A percentile compares a stretch with the other conserved stretches of the same genome.
Evolutionary conservation across 1,140 invertebrate genomes (phyloP).

Genomic region (Chrysoperla carnea): DNA sequence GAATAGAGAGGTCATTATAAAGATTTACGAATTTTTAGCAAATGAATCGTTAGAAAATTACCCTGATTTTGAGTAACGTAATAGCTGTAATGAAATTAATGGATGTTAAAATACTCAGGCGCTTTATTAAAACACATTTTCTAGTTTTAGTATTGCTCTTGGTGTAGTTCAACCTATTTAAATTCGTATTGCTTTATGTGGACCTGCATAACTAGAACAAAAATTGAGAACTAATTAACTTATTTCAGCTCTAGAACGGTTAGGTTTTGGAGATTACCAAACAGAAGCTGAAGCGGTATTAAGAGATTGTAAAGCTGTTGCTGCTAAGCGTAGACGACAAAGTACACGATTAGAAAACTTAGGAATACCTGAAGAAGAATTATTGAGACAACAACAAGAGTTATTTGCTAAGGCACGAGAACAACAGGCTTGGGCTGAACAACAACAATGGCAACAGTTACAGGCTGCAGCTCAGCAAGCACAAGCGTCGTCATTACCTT

Average conservation of each 20-base stretch:
- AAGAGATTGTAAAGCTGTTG: slow-evolving; percentile 90
- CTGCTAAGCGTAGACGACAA: slow-evolving; percentile 80
- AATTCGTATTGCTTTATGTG: too few relatives aligned
- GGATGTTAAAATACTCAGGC: too few relatives aligned
- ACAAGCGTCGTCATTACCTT: slow-evolving; percentile 20
- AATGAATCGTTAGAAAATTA: too few relatives aligned
- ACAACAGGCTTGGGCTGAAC: slow-evolving; percentile 73
- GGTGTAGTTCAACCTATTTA: too few relatives aligned
- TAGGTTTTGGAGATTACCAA: slow-evolving; percentile 87
- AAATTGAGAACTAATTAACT: not conserved
- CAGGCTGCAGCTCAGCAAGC: slow-evolving; percentile 41
- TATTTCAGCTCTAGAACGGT: slow-evolving; percentile 63
- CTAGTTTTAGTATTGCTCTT: too few relatives aligned
- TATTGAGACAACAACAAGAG: slow-evolving; percentile 92
- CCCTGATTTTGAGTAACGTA: too few relatives aligned
- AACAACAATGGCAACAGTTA: slow-evolving; percentile 75
- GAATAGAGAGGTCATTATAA: not conserved
- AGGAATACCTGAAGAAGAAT: slow-evolving; percentile 93
- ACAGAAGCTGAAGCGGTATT: slow-evolving; percentile 86
- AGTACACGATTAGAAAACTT: slow-evolving; percentile 90
- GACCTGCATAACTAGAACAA: too few relatives aligned
- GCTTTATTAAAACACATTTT: too few relatives aligned
- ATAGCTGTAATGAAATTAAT: too few relatives aligned
- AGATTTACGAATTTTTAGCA: not conserved
- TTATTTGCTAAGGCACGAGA: slow-evolving; percentile 92